phyloP scores from a whole-genome alignment of 2,888 invertebrate genomes.

The Drosophila differens region DNA sequence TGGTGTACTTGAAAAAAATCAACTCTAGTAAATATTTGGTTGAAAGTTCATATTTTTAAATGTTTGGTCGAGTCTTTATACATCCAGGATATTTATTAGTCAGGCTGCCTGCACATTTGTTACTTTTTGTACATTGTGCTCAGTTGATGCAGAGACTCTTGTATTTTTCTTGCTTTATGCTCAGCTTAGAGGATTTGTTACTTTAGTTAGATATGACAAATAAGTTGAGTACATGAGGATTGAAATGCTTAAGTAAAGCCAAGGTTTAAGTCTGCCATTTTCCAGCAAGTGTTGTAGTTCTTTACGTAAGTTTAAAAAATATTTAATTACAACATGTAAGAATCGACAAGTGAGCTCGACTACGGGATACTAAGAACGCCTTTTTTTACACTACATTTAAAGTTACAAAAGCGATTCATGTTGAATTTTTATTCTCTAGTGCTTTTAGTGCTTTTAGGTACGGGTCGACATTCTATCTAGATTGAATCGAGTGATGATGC shows the following conservation, averaged over 20 bases:
- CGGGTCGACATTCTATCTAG: neutral
- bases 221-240: constrained; percentile 25
- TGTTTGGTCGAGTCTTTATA: neutral
- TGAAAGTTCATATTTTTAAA: neutral
- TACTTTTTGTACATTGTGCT: constrained; percentile 9
- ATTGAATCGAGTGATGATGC: neutral
- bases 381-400: neutral
- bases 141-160: constrained; percentile 1
- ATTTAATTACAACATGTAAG: neutral
- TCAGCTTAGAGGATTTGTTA: constrained; percentile 29
- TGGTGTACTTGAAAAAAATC: neutral
- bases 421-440: too few relatives aligned
- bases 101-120: neutral
- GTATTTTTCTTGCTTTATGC: constrained; percentile 22
- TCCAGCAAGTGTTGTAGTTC: neutral
- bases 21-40: neutral
- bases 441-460: too few relatives aligned
- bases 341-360: neutral
- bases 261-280: neutral
- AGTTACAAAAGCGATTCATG: neutral
- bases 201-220: constrained; percentile 28
- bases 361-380: neutral
- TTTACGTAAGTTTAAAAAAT: neutral
- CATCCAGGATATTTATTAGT: constrained; percentile 4
- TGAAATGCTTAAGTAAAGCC: constrained; percentile 6